A percentile compares a stretch with the other conserved stretches of the same genome.
Evolutionary conservation across 2,797 vertebrate genomes (phyloP).

Genomic region (Trachops cirrhosus): DNA sequence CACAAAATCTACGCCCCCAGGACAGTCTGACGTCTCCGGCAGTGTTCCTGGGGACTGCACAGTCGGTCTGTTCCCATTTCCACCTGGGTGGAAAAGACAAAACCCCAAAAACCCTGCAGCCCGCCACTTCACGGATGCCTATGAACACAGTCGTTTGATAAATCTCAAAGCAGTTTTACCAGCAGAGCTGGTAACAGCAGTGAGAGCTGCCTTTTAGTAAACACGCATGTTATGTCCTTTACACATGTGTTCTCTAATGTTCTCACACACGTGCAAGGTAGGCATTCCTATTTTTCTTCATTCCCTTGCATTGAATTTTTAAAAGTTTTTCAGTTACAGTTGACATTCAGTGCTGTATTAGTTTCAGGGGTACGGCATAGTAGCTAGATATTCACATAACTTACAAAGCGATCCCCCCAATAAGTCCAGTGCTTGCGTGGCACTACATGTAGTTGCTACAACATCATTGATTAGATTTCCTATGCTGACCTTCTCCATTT

Average conservation of each 20-base stretch:
- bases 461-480: not conserved
- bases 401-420: not conserved
- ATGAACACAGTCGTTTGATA: not conserved
- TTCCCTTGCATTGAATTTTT: not conserved
- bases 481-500: not conserved
- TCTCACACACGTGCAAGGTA: not conserved
- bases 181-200: not conserved
- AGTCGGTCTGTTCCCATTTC: not conserved
- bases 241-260: not conserved
- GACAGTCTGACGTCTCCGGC: not conserved
- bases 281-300: not conserved
- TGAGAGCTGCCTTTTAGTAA: not conserved
- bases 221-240: not conserved
- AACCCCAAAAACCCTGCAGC: not conserved
- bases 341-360: not conserved
- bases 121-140: not conserved
- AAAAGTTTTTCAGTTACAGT: not conserved
- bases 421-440: not conserved
- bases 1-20: not conserved
- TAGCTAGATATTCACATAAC: not conserved
- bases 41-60: not conserved
- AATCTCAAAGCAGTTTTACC: not conserved
- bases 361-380: not conserved
- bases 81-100: not conserved
- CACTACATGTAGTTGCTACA: not conserved